Conservation (phyloP, 1,140 invertebrate genomes). For the Helicorthomorpha holstii region DNA sequence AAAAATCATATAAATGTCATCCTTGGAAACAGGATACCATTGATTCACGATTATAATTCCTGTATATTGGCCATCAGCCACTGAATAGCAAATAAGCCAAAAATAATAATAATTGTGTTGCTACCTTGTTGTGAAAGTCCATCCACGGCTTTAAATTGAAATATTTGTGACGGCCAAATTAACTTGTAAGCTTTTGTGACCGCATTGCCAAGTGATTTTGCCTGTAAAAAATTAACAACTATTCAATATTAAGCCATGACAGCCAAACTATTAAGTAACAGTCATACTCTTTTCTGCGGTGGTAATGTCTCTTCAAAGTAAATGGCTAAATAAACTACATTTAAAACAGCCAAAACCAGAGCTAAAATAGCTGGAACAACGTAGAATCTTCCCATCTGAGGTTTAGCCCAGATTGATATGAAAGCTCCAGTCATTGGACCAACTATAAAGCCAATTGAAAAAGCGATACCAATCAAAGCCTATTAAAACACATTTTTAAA, state of each 20-base stretch:
- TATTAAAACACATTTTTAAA: slow-evolving; percentile 32
- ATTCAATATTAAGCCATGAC: not conserved
- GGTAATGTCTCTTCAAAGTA: slow-evolving; percentile 74
- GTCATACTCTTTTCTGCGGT: slow-evolving; percentile 35
- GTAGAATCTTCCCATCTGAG: slow-evolving; percentile 49
- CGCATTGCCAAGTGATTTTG: slow-evolving; percentile 41
- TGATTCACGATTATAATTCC: too few species aligned
- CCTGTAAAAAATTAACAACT: slow-evolving; percentile 33
- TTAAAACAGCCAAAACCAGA: slow-evolving; percentile 50
- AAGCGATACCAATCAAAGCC: slow-evolving; percentile 91
- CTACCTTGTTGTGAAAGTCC: slow-evolving; percentile 13
- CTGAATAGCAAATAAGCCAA: slow-evolving; percentile 6
- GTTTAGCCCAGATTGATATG: slow-evolving; percentile 54
- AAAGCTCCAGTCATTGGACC: slow-evolving; percentile 86
- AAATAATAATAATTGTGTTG: slow-evolving; percentile 4
- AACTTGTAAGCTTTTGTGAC: slow-evolving; percentile 53
- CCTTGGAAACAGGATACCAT: too few species aligned
- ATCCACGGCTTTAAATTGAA: slow-evolving; percentile 35
- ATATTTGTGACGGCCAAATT: slow-evolving; percentile 48
- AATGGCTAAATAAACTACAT: slow-evolving; percentile 58
- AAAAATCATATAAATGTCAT: too few species aligned
- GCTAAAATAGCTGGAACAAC: slow-evolving; percentile 71
- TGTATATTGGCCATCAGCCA: too few species aligned
- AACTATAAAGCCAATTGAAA: slow-evolving; percentile 91
- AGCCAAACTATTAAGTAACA: slow-evolving; percentile 2